Evolutionary conservation across 2,797 vertebrate genomes (phyloP).

Genomic region (Gouania willdenowi): DNA sequence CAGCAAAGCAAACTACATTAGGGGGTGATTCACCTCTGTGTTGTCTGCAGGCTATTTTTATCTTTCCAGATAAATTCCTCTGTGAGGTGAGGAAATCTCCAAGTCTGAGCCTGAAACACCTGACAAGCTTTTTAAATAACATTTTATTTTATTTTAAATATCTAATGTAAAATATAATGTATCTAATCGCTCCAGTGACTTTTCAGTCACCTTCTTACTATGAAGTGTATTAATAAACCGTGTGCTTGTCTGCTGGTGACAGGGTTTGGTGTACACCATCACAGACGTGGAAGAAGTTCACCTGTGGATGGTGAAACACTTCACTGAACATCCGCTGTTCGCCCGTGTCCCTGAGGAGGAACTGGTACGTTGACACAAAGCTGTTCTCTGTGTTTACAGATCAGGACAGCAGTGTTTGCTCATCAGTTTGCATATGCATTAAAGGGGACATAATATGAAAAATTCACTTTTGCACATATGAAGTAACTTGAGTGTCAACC

Average conservation of each 20-base stretch:
- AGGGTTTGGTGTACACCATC: slow-evolving; percentile 91
- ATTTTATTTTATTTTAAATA: no score
- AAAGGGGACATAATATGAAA: no score
- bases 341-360: slow-evolving; percentile 75
- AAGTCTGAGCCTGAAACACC: slow-evolving; percentile 2
- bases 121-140: no score
- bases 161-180: no score
- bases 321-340: slow-evolving; percentile 86
- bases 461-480: no score
- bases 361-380: slow-evolving; percentile 68
- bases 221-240: slow-evolving; percentile 18
- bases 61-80: slow-evolving; percentile 27
- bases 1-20: slow-evolving; percentile 58
- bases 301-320: slow-evolving; percentile 89
- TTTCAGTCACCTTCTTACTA: background rate
- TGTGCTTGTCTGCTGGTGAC: slow-evolving; percentile 26
- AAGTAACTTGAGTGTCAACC: no score
- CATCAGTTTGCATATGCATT: no score
- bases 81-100: slow-evolving; percentile 31
- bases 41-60: slow-evolving; percentile 65
- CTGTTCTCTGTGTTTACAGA: background rate
- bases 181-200: no score
- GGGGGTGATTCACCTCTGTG: slow-evolving; percentile 61
- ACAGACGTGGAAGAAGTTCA: slow-evolving; percentile 90
- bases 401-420: background rate